These are phyloP conservation scores for Carcharodon carcharias DNA, from an alignment of 2,797 vertebrate species.

Conservation along the genomic window DNA sequence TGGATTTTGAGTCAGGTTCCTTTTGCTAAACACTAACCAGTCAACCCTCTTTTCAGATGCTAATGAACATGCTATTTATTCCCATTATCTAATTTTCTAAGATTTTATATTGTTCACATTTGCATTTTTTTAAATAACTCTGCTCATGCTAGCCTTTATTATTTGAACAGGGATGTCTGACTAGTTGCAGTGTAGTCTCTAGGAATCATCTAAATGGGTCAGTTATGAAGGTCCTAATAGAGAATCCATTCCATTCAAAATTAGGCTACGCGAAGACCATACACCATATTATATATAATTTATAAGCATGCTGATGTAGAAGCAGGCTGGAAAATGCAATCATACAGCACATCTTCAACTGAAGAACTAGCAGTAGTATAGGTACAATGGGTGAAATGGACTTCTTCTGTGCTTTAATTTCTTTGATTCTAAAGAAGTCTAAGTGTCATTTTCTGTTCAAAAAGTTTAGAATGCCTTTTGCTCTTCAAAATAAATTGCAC, in stretches of 20 bases:
- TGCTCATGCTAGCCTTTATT: not conserved
- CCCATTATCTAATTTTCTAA: not conserved
- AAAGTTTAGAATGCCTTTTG: not conserved
- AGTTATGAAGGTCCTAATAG: not conserved
- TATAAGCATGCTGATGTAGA: not conserved
- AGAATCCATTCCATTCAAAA: conserved; percentile 16
- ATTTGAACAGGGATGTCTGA: not conserved
- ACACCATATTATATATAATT: not conserved
- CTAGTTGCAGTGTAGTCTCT: not conserved
- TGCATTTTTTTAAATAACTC: not conserved
- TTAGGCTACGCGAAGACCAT: not conserved
- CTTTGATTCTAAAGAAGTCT: not conserved
- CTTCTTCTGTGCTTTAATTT: not conserved
- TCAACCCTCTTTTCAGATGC: not conserved
- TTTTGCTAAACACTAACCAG: not conserved
- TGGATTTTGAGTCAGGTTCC: not conserved
- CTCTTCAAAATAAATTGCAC: not conserved
- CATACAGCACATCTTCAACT: not conserved
- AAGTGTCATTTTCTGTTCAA: not conserved
- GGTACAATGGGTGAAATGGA: not conserved
- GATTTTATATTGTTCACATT: not conserved
- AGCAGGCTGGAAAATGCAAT: not conserved
- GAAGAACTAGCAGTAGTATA: not conserved
- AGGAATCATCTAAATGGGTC: not conserved
- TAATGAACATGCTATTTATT: not conserved